These are phyloP conservation scores for Vanessa cardui DNA, from an alignment of 2,888 invertebrate species.

Conservation along the genomic window DNA sequence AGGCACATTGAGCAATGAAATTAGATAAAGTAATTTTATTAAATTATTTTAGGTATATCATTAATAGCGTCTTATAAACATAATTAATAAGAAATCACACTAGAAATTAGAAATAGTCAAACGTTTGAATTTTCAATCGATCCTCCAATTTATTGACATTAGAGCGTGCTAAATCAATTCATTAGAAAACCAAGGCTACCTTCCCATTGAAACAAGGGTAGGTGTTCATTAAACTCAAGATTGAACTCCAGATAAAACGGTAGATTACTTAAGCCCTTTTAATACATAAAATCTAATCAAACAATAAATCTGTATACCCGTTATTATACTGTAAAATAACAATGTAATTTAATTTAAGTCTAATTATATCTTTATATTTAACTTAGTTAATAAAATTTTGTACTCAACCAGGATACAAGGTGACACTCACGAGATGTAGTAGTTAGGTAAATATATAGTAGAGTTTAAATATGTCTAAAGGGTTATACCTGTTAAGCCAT, in stretches of 20 bases:
- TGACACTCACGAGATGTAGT: too few relatives aligned
- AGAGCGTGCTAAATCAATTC: constrained; percentile 70
- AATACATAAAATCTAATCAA: not conserved
- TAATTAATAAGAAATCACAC: constrained; percentile 26
- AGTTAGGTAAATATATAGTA: too few relatives aligned
- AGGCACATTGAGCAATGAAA: too few relatives aligned
- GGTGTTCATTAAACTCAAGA: constrained; percentile 80
- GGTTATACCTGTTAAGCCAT: too few relatives aligned
- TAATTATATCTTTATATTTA: too few relatives aligned
- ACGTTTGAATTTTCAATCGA: constrained; percentile 39
- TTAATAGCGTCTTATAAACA: too few relatives aligned
- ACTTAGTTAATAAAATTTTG: too few relatives aligned
- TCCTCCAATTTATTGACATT: constrained; percentile 55
- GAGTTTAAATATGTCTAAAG: too few relatives aligned
- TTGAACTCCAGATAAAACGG: constrained; percentile 73
- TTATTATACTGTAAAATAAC: not conserved
- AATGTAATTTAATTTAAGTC: too few relatives aligned
- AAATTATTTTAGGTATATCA: too few relatives aligned
- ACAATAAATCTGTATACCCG: not conserved
- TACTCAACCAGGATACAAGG: too few relatives aligned
- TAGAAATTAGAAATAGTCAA: constrained; percentile 27
- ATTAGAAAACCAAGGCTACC: constrained; percentile 70
- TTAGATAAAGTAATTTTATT: too few relatives aligned
- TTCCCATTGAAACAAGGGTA: constrained; percentile 68
- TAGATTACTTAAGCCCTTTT: constrained; percentile 29